Base-by-base conservation (phyloP, 1,140 invertebrate genomes). In the Pantala flavescens region DNA sequence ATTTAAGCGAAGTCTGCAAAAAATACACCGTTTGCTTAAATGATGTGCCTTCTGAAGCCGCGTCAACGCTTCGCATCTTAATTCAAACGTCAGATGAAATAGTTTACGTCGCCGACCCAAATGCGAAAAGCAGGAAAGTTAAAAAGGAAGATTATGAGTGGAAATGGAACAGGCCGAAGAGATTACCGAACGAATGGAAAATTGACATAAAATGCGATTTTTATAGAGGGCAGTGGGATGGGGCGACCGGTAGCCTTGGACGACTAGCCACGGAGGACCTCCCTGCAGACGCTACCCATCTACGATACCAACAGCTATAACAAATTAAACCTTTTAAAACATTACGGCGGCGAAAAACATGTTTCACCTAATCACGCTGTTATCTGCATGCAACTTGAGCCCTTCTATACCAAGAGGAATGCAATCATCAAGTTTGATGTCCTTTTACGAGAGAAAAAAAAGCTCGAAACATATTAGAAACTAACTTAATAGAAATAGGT, bases 31-130 rank as follows among this genome's bases (percentile, higher is more conserved):
- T 63, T 63, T 63, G 49, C 49, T 63, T 63, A 63, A 63, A 63
- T 21, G 49, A 63, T 21, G 49, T 63, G 16, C 49, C 14, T 21
- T 63, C 49, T 21, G n/a, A 21, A 14, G 12, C 49, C 49, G 5
- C 49, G 49, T 63, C 49, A 63, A 63, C 49, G 49, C 49, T 63
- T 63, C 49, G 49, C 49, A 63, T 63, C 49, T 63, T 63, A 63
- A 63, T 63, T 63, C 49, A 63, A 63, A 63, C 12, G 49, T 63
- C 49, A 63, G 49, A 3, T 16, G 49, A 63, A 7, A 63, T 63
- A 63, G 49, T 63, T 63, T 63, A 63, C 49, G n/a, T 21, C 49
- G n/a, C 49, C 49, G 49, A 3, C 49, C 49, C 49, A 63, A 63
- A 63, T 63, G 49, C 49, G 49, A 63, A 21, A 63, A 63, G 49